Conservation (phyloP, 2,888 invertebrate species). For the Pantelozetes paolii region DNA sequence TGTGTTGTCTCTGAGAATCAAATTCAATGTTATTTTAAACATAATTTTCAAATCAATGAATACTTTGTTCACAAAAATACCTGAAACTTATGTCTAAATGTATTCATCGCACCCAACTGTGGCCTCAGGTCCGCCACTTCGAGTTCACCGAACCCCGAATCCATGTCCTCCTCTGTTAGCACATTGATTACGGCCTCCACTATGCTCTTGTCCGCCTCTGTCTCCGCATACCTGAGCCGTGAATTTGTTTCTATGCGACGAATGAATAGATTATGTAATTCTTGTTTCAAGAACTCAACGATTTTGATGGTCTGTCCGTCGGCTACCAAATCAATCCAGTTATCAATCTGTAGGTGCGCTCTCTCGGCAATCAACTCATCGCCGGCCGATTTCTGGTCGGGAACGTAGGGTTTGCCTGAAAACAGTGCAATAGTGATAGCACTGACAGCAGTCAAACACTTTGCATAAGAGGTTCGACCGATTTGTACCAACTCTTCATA, state of each 20-base stretch:
- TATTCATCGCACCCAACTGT: neutral
- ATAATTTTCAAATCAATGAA: too few species aligned
- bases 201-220: neutral
- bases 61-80: neutral
- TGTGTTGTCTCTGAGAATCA: too few species aligned
- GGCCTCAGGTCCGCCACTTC: neutral
- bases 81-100: neutral
- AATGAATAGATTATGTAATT: neutral
- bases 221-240: too few species aligned
- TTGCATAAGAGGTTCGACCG: slow-evolving; percentile 64
- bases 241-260: neutral
- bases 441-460: slow-evolving; percentile 74
- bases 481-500: slow-evolving; percentile 78
- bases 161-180: neutral
- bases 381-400: slow-evolving; percentile 56
- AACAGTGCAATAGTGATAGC: slow-evolving; percentile 74
- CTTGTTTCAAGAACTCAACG: neutral
- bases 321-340: slow-evolving; percentile 68
- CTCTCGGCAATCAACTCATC: slow-evolving; percentile 52
- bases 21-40: too few species aligned
- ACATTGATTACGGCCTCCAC: neutral
- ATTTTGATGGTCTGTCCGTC: neutral
- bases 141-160: neutral
- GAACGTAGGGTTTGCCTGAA: slow-evolving; percentile 57
- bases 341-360: slow-evolving; percentile 63